A percentile compares a stretch with the other conserved stretches of the same genome.
phyloP scores from a whole-genome alignment of 2,113 vertebrate species.

The Dipodomys stephensi region DNA sequence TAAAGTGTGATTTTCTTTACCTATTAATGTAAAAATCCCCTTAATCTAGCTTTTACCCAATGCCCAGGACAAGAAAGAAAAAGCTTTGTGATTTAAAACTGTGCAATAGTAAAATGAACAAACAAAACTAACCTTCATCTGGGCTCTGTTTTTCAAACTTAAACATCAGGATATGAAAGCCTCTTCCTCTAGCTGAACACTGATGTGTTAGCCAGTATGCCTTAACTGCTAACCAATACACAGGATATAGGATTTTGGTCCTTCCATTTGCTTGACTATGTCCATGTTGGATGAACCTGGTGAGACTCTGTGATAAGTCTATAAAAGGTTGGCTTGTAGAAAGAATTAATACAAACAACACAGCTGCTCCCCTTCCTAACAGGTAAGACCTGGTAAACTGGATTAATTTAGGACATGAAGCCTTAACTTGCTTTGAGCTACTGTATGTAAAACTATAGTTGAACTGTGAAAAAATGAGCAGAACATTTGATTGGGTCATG shows the following conservation, averaged over 20 bases:
- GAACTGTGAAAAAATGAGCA: not conserved
- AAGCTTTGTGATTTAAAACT: no score
- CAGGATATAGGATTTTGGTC: not conserved
- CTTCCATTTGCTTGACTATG: no score
- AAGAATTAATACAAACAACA: conserved; percentile 23
- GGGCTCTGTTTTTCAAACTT: conserved; percentile 9
- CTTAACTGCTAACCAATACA: not conserved
- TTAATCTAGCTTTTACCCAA: no score
- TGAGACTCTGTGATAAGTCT: not conserved
- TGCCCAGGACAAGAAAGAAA: no score
- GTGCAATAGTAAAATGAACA: no score
- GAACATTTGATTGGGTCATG: not conserved
- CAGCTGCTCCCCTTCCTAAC: not conserved
- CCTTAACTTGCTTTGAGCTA: not conserved
- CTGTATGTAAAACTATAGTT: not conserved
- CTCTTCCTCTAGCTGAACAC: not conserved
- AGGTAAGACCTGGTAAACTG: not conserved
- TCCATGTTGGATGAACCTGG: no score
- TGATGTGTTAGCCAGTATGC: not conserved
- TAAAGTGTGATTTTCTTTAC: no score
- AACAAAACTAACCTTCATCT: not conserved
- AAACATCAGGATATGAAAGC: conserved; percentile 21
- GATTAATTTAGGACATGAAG: not conserved
- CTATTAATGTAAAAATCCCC: no score
- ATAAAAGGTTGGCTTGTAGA: conserved; percentile 11